These are phyloP conservation scores for Caenorhabditis doughertyi DNA, from an alignment of 2,888 invertebrate species.

Conservation along the genomic window DNA sequence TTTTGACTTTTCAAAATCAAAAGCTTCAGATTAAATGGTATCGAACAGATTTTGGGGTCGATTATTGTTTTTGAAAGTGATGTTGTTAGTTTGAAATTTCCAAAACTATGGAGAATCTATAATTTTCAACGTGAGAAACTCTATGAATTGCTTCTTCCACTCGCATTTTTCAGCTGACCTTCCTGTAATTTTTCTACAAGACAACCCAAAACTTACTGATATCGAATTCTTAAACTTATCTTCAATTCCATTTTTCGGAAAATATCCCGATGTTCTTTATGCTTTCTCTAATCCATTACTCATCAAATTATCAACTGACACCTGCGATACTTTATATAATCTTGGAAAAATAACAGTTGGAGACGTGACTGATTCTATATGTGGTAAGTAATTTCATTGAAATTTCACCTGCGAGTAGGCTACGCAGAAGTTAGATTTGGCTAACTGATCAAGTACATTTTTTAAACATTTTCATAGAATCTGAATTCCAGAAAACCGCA, in stretches of 20 bases:
- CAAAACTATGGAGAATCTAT: slow-evolving; percentile 55
- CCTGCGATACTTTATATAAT: slow-evolving; percentile 35
- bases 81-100: slow-evolving; percentile 37
- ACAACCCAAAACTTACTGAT: slow-evolving; percentile 31
- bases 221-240: slow-evolving; percentile 42
- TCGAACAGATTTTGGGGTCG: slow-evolving; percentile 56
- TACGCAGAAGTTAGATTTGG: no score
- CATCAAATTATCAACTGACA: slow-evolving; percentile 21
- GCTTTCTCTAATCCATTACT: slow-evolving; percentile 46
- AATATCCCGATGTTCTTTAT: slow-evolving; percentile 40
- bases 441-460: background rate
- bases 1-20: background rate
- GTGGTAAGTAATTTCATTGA: slow-evolving; percentile 34
- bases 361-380: slow-evolving; percentile 17
- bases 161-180: slow-evolving; percentile 57
- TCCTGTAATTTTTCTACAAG: slow-evolving; percentile 51
- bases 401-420: background rate
- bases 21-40: slow-evolving; percentile 37
- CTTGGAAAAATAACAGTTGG: slow-evolving; percentile 49
- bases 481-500: slow-evolving; percentile 29
- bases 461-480: slow-evolving; percentile 7
- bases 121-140: slow-evolving; percentile 57
- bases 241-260: slow-evolving; percentile 51
- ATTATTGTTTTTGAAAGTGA: slow-evolving; percentile 47
- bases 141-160: no score